A percentile compares a stretch with the other conserved stretches of the same genome.
phyloP scores from a whole-genome alignment of 2,888 invertebrate species.

The Venusia cambrica region DNA sequence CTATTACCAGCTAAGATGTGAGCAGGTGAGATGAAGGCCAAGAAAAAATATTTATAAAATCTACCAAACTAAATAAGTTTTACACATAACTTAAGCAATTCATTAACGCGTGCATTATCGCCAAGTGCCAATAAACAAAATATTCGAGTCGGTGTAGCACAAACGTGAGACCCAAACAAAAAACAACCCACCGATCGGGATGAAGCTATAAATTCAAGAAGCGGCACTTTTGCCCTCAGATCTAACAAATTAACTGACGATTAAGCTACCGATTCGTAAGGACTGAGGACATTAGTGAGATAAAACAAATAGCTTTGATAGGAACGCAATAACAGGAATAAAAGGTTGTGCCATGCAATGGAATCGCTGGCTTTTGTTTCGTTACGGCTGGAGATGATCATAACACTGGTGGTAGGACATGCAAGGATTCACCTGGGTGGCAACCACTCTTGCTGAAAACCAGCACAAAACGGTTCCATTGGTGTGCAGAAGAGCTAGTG shows the following conservation, averaged over 20 bases:
- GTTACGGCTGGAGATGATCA: too few relatives aligned
- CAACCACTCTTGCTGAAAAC: too few relatives aligned
- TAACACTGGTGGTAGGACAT: too few relatives aligned
- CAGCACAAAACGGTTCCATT: too few relatives aligned
- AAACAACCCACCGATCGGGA: slow-evolving; percentile 61
- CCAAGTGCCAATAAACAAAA: slow-evolving; percentile 21
- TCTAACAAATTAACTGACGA: slow-evolving; percentile 78
- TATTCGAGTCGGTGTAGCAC: slow-evolving; percentile 23
- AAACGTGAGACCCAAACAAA: slow-evolving; percentile 42
- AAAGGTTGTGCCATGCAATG: too few relatives aligned
- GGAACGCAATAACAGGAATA: slow-evolving; percentile 22
- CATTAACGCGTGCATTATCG: slow-evolving; percentile 12
- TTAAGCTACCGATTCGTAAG: slow-evolving; percentile 76
- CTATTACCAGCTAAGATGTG: too few relatives aligned
- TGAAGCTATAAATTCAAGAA: slow-evolving; percentile 72
- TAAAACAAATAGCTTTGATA: slow-evolving; percentile 65
- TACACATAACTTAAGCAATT: slow-evolving; percentile 4
- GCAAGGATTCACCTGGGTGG: too few relatives aligned
- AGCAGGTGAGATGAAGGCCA: too few relatives aligned
- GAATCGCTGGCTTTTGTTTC: too few relatives aligned
- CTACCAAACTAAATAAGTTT: too few relatives aligned
- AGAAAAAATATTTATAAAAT: too few relatives aligned
- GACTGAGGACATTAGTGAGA: slow-evolving; percentile 60
- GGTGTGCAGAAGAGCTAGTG: too few relatives aligned
- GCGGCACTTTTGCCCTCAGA: slow-evolving; percentile 69